Evolutionary conservation across 2,113 vertebrate species (phyloP).

Genomic region (Otis tarda): DNA sequence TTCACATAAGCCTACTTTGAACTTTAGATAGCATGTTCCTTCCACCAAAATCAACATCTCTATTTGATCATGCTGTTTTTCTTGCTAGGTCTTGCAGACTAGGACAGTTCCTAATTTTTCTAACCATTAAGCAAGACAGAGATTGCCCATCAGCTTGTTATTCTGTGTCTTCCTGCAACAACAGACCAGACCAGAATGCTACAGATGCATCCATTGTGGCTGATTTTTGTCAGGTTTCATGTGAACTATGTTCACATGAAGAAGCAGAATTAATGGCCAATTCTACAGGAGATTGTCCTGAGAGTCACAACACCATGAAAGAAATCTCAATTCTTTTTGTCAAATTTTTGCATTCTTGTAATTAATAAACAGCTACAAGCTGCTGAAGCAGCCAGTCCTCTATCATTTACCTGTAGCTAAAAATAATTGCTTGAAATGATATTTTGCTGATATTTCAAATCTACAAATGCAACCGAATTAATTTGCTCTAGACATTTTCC

Average conservation of each 20-base stretch:
- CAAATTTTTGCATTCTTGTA: conserved; percentile 1
- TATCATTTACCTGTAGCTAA: conserved; percentile 62
- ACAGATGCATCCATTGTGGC: not conserved
- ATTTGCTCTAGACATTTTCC: conserved; percentile 52
- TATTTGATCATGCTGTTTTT: not conserved
- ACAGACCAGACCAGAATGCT: not conserved
- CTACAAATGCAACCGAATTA: conserved; percentile 40
- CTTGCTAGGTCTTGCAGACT: not conserved
- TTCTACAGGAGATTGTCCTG: not conserved
- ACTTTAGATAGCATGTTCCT: not conserved
- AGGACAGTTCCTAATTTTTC: not conserved
- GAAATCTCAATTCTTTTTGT: conserved; percentile 46
- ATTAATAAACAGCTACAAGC: conserved; percentile 42
- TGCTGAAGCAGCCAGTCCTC: conserved; percentile 49
- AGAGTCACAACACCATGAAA: not conserved
- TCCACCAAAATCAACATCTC: not conserved
- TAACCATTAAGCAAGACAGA: not conserved
- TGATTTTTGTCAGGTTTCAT: conserved; percentile 12
- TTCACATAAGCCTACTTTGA: not conserved
- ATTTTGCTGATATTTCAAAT: conserved; percentile 71
- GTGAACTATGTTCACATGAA: not conserved
- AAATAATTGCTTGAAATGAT: conserved; percentile 68
- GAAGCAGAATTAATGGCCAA: not conserved
- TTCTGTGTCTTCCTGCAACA: not conserved
- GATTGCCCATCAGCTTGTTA: not conserved